phyloP scores from a whole-genome alignment of 2,888 invertebrate species.

The Zootermopsis nevadensis region DNA sequence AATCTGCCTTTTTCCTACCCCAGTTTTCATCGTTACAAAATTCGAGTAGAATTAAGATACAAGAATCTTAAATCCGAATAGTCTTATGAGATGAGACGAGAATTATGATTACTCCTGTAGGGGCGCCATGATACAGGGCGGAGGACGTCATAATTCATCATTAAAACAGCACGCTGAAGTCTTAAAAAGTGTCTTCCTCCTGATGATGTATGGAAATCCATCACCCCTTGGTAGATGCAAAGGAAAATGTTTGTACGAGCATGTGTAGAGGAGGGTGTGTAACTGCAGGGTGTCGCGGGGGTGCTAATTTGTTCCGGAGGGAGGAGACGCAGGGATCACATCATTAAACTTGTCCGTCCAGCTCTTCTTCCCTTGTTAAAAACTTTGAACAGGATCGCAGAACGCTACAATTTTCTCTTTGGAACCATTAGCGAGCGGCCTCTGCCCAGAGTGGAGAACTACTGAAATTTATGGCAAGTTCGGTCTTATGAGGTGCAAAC shows the following conservation, averaged over 20 bases:
- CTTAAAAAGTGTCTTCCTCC: constrained; percentile 35
- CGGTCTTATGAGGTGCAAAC: too few species aligned
- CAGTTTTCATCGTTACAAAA: too few species aligned
- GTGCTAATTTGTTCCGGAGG: constrained; percentile 41
- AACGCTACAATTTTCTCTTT: not conserved
- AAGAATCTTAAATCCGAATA: too few species aligned
- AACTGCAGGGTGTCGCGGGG: constrained; percentile 13
- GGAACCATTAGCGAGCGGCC: not conserved
- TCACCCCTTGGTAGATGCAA: constrained; percentile 4
- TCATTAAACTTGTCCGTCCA: constrained; percentile 30
- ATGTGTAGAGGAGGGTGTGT: constrained; percentile 17
- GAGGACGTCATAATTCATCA: constrained; percentile 35
- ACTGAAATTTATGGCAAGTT: too few species aligned
- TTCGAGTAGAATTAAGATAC: too few species aligned
- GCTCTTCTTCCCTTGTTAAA: constrained; percentile 14
- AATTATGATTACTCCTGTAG: not conserved
- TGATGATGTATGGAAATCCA: constrained; percentile 25
- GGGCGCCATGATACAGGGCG: not conserved
- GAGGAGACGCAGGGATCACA: constrained; percentile 4
- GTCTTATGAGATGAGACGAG: not conserved
- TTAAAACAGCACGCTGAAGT: constrained; percentile 34
- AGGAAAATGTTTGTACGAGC: constrained; percentile 31
- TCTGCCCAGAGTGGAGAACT: not conserved
- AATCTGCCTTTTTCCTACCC: too few species aligned
- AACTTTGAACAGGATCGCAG: constrained; percentile 12